Evolutionary conservation across 2,888 invertebrate species (phyloP), one percentile per base, ranked within the genome.

Genomic region (Hanleya hanleyi): DNA sequence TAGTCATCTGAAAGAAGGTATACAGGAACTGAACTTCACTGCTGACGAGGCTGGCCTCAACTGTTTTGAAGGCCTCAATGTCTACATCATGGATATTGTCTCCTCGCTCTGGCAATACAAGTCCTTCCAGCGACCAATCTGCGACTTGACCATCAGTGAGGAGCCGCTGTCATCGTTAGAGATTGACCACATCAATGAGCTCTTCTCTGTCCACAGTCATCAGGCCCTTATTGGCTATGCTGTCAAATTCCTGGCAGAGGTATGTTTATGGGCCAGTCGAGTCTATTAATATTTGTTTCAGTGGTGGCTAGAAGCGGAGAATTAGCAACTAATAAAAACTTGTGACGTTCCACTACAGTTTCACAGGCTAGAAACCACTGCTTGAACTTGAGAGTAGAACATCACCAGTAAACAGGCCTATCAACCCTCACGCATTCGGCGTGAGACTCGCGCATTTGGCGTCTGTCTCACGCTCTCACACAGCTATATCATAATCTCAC

Each of bases 31-130:
- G 15, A 57, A 26, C 4, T 4, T 47, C n/a, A 47, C 47, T n/a
- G 47, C 2, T 5, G 47, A 47, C n/a, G 47, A 47, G 7, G 22
- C 47, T 22, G 57, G 32, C 22, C 12, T 57, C 26, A 57, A 26
- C 7, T 32, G 29, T 22, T 67, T 71, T 26, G 69, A 70, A 12
- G 61, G 47, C 9, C 76, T 79, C 67, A 79, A 79, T 65, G 64
- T 61, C 18, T 69, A 74, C 38, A 64, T 79, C 38, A 69, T 75
- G 36, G 77, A 79, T 65, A 70, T 76, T 7, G 51, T 73, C 41
- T 73, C 71, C 29, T 71, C 75, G 22, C 51, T 79, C 38, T 79
- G 79, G 79, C 69, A 70, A 57, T 72, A 73, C 73, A 37, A 57
- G 38, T 7, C 38, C 26, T 66, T 66, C 66, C 37, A 37, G 38